phyloP scores from a whole-genome alignment of 1,140 invertebrate genomes.

The Planococcus citri region DNA sequence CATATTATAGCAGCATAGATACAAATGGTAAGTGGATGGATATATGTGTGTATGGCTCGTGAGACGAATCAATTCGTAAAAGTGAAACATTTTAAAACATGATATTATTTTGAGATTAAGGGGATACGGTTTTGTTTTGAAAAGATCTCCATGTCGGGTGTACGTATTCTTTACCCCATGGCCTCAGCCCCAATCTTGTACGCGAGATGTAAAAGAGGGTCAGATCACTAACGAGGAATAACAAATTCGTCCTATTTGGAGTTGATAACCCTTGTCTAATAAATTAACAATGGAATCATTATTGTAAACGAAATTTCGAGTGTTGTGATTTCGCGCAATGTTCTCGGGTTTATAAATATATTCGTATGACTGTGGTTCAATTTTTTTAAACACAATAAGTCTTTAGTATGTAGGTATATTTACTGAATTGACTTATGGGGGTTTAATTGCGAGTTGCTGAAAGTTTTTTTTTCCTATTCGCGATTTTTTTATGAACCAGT shows the following conservation, averaged over 20 bases:
- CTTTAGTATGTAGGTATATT: too few relatives aligned
- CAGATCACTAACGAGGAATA: background rate
- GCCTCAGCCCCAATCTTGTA: background rate
- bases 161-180: background rate
- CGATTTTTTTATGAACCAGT: too few relatives aligned
- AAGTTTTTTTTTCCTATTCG: too few relatives aligned
- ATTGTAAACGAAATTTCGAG: background rate
- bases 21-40: too few relatives aligned
- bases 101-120: background rate
- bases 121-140: background rate
- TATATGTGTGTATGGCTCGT: background rate
- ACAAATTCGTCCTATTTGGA: background rate
- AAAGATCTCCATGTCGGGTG: background rate
- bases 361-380: too few relatives aligned
- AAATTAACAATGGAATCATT: conserved; percentile 4
- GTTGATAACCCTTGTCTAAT: conserved; percentile 2
- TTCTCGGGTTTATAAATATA: too few relatives aligned
- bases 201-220: background rate
- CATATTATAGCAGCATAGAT: too few relatives aligned
- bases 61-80: background rate
- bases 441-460: too few relatives aligned
- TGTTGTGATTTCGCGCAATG: background rate
- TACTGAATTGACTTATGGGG: too few relatives aligned
- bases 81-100: background rate
- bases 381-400: too few relatives aligned